Evolutionary conservation across 2,113 vertebrate species (phyloP).

Genomic region (Hippolais icterina): DNA sequence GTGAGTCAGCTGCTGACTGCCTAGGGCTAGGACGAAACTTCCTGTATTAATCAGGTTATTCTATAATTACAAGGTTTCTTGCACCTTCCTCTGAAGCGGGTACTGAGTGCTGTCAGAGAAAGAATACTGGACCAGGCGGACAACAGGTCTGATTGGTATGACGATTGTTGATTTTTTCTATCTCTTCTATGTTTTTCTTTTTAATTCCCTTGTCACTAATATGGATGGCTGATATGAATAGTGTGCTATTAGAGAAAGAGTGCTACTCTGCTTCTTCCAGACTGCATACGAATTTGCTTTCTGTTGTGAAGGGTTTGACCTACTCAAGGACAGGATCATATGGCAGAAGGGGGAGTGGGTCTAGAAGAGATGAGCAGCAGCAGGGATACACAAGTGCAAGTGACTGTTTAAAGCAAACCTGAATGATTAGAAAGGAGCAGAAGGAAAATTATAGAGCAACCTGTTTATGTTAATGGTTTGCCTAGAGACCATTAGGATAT

Average conservation of each 20-base stretch:
- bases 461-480: constrained; percentile 50
- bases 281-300: constrained; percentile 13
- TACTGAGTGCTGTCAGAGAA: constrained; percentile 24
- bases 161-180: background rate
- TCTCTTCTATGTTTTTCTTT: background rate
- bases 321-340: constrained; percentile 27
- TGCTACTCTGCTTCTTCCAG: background rate
- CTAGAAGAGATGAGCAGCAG: background rate
- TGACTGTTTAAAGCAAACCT: constrained; percentile 14
- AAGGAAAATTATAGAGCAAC: constrained; percentile 55
- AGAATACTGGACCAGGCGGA: constrained; percentile 40
- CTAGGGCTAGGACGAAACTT: constrained; percentile 65
- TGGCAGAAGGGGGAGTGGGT: background rate
- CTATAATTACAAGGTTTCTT: constrained; percentile 65
- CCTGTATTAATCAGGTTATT: constrained; percentile 70
- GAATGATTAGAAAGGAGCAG: constrained; percentile 51
- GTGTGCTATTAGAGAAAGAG: background rate
- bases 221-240: background rate
- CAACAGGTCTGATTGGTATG: constrained; percentile 62
- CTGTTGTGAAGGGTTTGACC: constrained; percentile 38
- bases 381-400: background rate
- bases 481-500: background rate
- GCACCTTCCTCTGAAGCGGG: constrained; percentile 54
- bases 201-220: background rate
- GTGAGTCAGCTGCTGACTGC: constrained; percentile 68